Evolutionary conservation across 2,888 invertebrate genomes (phyloP), one percentile per base, ranked within the genome.

Genomic region (Gymnocheta viridis): DNA sequence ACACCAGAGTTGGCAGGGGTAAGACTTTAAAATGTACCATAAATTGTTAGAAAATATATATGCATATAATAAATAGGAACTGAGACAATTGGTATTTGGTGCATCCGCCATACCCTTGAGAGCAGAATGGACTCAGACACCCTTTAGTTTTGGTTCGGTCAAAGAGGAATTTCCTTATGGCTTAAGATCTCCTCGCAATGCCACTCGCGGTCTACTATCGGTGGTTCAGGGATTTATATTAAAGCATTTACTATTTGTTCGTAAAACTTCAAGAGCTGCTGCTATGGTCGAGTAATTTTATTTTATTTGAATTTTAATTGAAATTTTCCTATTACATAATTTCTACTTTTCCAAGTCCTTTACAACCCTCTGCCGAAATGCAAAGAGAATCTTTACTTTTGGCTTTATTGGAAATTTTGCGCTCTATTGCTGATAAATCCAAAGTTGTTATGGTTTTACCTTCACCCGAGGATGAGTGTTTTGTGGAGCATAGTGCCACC

Each of bases 51-150:
- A 4, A 47, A 58, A 22, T 17, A 41, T 32, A 24, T 22, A 10
- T n/a, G 1, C 60, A 1, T 22, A 5, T 14, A 54, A 19, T 64
- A 49, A 32, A 47, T 86, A 95, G 95, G 94, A 94, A 47, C 91
- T 96, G 4, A 93, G 96, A 2, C 91, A 93, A 62, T 91, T 94
- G 41, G 93, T 94, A 6, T 96, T 96, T 88, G 95, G 95, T 2
- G 94, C 94, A 0, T 93, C 95, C 0, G 93, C 94, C 0, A 94
- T 94, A 79, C 95, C 95, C 2, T 94, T 95, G n/a, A 93, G 95
- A 17, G 94, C 94, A 0, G 96, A 96, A 90, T 96, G 96, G 96
- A 92, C 95, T 22, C 93, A 95, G 60, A 95, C 96, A 0, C 94
- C 95, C 0, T 92, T 96, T n/a, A 91, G 93, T 19, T 94, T 95